Base-by-base conservation (phyloP, 2,888 invertebrate species). In the Acleris cristana region DNA sequence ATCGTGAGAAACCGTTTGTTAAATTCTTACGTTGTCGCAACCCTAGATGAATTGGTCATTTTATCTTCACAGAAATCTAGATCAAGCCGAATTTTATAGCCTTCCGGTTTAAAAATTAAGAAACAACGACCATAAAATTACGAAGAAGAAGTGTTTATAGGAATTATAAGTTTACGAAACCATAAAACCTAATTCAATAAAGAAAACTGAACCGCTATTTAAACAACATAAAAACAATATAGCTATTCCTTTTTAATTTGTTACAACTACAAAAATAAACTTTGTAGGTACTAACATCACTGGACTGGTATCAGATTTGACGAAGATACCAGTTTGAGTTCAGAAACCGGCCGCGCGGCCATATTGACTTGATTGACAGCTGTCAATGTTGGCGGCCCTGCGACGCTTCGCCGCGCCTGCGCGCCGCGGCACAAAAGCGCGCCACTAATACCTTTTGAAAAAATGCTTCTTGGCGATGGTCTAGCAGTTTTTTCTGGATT, bases 291-390 rank as follows among this genome's bases (percentile, higher is more conserved):
- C 61, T 65, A 69, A 69, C 59, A 68, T 55, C 44, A 62, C 55
- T 26, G 18, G 52, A 57, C 66, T 61, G 30, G 72, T 68, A 78
- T 80, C 79, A 82, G 84, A 84, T 84, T 84, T 83, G 81, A 83
- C 80, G 83, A 51, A 83, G 83, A 83, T 83, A 82, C 76, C 75
- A 59, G 83, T 79, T 81, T 77, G 80, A 79, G 77, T 78, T 72
- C 73, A 75, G 81, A 26, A 88, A 90, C 92, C 90, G 91, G 90
- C 86, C 76, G 74, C 70, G 86, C 88, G 76, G 91, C 92, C 92
- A 92, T 92, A 83, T 90, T 92, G 89, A 82, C 86, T 85, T 92
- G 92, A 92, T 91, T 92, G 92, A 92, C 92, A 92, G 92, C 90
- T 91, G 92, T 92, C 92, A 92, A 89, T 89, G 90, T 89, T 86